Evolutionary conservation across 30 jellyfish, hydroid and myxozoan genomes (phyloP).

Genomic region (Hydractinia symbiolongicarpus): DNA sequence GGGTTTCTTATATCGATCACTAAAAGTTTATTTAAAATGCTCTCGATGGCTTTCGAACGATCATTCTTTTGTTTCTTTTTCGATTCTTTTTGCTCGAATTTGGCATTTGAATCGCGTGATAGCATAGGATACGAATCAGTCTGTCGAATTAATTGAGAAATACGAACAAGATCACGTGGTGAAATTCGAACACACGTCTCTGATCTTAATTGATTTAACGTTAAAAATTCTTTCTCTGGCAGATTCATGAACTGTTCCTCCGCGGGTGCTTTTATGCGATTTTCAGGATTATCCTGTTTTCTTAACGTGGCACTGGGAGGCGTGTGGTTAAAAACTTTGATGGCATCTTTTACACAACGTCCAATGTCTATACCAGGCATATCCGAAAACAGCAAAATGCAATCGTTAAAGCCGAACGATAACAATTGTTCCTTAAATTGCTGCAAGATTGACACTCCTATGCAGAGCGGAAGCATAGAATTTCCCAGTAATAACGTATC

Average conservation of each 20-base stretch:
- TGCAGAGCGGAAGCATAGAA: constrained; percentile 88
- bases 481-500: constrained; percentile 88
- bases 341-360: constrained; percentile 74
- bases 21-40: constrained; percentile 33
- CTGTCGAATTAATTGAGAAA: constrained; percentile 48
- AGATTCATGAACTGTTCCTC: constrained; percentile 79
- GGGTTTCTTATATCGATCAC: constrained; percentile 67
- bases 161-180: constrained; percentile 82
- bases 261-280: constrained; percentile 82
- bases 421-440: constrained; percentile 74
- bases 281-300: constrained; percentile 61
- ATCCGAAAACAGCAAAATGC: constrained; percentile 87
- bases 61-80: constrained; percentile 41
- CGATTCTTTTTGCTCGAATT: constrained; percentile 3
- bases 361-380: constrained; percentile 96
- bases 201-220: constrained; percentile 55
- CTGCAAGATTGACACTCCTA: constrained; percentile 83
- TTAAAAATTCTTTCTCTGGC: constrained; percentile 75
- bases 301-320: constrained; percentile 88
- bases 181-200: constrained; percentile 88
- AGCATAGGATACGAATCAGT: constrained; percentile 21
- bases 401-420: constrained; percentile 75
- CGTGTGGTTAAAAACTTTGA: constrained; percentile 75
- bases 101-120: constrained; percentile 4
- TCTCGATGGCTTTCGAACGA: constrained; percentile 23